Conservation (phyloP, 2,797 vertebrate genomes). For the Champsocephalus esox region DNA sequence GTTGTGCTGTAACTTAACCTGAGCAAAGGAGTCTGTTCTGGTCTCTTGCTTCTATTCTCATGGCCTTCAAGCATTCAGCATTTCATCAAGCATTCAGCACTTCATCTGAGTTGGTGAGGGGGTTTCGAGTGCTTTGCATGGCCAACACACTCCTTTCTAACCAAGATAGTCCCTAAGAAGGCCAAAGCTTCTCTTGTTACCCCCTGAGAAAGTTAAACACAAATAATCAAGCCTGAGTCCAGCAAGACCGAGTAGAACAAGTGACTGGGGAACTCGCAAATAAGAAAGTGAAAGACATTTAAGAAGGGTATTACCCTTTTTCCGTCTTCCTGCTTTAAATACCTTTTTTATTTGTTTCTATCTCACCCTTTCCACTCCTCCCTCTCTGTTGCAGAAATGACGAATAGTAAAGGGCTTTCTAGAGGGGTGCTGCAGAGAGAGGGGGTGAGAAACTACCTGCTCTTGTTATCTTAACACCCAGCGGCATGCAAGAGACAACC, state of each 20-base stretch:
- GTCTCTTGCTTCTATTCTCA: conserved; percentile 60
- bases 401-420: conserved; percentile 68
- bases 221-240: conserved; percentile 29
- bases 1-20: conserved; percentile 71
- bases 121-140: conserved; percentile 31
- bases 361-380: conserved; percentile 51
- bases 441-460: conserved; percentile 61
- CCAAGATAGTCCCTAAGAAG: conserved; percentile 21
- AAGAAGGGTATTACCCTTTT: conserved; percentile 52
- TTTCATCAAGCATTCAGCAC: conserved; percentile 19
- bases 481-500: conserved; percentile 57
- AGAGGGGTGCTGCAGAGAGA: conserved; percentile 46
- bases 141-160: conserved; percentile 26
- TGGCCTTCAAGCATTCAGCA: conserved; percentile 55
- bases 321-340: conserved; percentile 52
- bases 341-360: conserved; percentile 64
- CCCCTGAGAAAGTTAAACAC: conserved; percentile 18
- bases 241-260: conserved; percentile 8
- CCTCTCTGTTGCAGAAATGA: conserved; percentile 62
- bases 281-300: conserved; percentile 43
- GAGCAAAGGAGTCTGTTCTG: conserved; percentile 64
- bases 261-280: conserved; percentile 1
- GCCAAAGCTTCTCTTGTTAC: conserved; percentile 25
- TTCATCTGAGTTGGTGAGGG: conserved; percentile 51
- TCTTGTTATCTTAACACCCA: conserved; percentile 75